These are phyloP conservation scores for Brachionus calyciflorus DNA, from an alignment of 1,140 invertebrate genomes.

Conservation along the genomic window DNA sequence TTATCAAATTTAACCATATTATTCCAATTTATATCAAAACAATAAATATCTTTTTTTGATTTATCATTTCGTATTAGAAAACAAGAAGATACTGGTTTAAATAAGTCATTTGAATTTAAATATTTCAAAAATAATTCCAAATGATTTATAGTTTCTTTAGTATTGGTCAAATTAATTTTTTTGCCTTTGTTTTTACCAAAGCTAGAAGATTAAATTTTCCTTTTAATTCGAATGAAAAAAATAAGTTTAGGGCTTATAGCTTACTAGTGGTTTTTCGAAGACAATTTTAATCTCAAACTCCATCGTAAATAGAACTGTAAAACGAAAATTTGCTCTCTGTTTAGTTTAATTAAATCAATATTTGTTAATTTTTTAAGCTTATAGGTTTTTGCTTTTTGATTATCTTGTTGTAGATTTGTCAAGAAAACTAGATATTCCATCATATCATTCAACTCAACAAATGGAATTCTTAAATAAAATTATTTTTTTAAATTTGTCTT, in stretches of 20 bases:
- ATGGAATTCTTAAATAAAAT: conserved; percentile 5
- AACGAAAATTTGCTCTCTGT: background rate
- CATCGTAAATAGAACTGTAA: conserved; percentile 18
- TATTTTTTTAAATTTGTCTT: background rate
- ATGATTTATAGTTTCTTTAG: conserved; percentile 19
- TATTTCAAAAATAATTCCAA: conserved; percentile 24
- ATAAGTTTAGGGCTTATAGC: background rate
- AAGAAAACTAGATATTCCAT: conserved; percentile 26
- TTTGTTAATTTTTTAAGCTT: conserved; percentile 5
- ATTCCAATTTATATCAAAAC: conserved; percentile 31
- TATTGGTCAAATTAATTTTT: background rate
- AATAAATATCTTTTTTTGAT: conserved; percentile 6
- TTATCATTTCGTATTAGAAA: background rate
- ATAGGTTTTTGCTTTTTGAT: background rate
- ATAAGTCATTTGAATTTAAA: background rate
- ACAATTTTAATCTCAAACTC: background rate
- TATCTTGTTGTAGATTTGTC: conserved; percentile 10
- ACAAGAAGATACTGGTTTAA: conserved; percentile 6
- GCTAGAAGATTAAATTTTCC: background rate
- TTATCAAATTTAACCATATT: conserved; percentile 23
- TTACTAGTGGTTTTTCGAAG: conserved; percentile 26
- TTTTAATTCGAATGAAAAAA: background rate
- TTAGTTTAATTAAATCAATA: conserved; percentile 16
- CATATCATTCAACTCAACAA: conserved; percentile 14
- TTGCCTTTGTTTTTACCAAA: conserved; percentile 2